Base-by-base conservation (phyloP, 2,888 invertebrate species). In the Lingula anatina region DNA sequence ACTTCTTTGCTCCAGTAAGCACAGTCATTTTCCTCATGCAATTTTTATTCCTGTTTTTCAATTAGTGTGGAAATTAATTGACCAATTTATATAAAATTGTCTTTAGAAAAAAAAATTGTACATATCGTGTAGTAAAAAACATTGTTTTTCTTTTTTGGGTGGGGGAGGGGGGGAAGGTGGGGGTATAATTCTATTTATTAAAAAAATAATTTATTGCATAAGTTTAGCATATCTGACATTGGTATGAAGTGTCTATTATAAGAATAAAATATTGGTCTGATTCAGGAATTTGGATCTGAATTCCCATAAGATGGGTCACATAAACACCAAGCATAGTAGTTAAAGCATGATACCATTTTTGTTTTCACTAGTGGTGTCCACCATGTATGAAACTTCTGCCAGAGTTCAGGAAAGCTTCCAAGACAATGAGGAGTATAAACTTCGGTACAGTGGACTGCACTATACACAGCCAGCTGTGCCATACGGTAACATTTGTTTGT, bases 401-500 rank as follows among this genome's bases (percentile, higher is more conserved):
- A 15, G 85, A 86, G 76, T 78, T 86, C 52, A 79, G 86, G 9
- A 83, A 83, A 70, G 83, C 85, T 18, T 84, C 86, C 47, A 70
- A 66, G 36, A 65, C 66, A 5, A 51, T 60, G 21, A 80, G 62
- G 9, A 76, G 67, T 23, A 69, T 81, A 12, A 73, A 76, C 46
- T 81, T 87, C 76, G 86, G 86, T 27, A 84, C 85, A 0, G 81
- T 87, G 1, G 86, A 87, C 68, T 87, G 86, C 68, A 84, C 85
- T 0, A 73, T 82, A 28, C 85, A 86, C 65, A 70, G 78, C 1
- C 62, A 71, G 18, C 75, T 86, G 24, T 87, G 87, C 66, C 53
- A 52, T 40, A 49, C 39, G 42, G 70, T 72, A 51, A 55, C 62
- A 54, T 26, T 7, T 40, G 9, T n/a, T n/a, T n/a, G n/a, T n/a